Conservation (phyloP, 2,113 vertebrate genomes). For the Haliaeetus leucogaster region DNA sequence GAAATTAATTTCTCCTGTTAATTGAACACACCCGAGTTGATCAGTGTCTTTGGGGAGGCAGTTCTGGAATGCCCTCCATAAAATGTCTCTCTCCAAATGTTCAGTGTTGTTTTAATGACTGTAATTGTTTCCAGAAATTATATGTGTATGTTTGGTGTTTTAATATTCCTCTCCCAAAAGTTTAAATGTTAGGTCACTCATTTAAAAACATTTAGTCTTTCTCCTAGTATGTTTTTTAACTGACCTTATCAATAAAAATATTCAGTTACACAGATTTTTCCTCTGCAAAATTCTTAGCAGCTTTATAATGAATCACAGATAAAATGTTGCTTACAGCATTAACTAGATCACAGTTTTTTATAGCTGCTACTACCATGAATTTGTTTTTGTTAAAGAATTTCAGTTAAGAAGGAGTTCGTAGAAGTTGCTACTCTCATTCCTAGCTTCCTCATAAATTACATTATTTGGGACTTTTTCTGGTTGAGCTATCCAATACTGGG, state of each 20-base stretch:
- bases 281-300: not conserved
- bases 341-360: not conserved
- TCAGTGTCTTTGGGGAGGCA: not conserved
- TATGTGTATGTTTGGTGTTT: not conserved
- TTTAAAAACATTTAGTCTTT: not conserved
- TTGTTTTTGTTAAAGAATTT: not conserved
- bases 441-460: not conserved
- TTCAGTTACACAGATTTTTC: not conserved
- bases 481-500: not conserved
- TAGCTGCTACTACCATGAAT: not conserved
- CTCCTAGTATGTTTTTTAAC: not conserved
- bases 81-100: not conserved
- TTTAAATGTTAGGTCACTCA: not conserved
- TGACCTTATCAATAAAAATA: not conserved
- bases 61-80: not conserved
- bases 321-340: not conserved
- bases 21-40: conserved; percentile 18
- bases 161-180: not conserved
- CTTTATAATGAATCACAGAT: not conserved
- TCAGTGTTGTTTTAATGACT: conserved; percentile 29
- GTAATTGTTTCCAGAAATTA: conserved; percentile 34
- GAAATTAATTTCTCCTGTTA: conserved; percentile 36
- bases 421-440: not conserved
- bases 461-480: not conserved
- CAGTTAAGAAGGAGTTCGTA: not conserved